Evolutionary conservation across 2,113 vertebrate species (phyloP), one percentile per base, ranked within the genome.

Genomic region (Capreolus pygargus): DNA sequence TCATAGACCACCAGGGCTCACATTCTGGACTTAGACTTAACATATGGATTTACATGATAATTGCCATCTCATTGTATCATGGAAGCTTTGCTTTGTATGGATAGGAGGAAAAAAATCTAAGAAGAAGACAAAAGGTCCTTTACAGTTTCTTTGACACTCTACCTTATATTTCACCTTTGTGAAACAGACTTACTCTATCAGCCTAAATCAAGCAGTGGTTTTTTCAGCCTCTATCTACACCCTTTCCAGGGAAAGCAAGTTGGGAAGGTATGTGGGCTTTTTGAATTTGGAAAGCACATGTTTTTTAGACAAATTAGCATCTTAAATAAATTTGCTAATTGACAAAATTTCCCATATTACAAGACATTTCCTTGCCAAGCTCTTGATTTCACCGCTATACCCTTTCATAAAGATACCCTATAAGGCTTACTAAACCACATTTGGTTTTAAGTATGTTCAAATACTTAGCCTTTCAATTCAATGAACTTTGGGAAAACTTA

Each of bases 291-390:
- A 82, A 64, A 55, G 85, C 10, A 47, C 54, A 54, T 25, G 12
- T 10, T 81, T 81, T 97, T 54, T 64, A 94, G 45, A 58, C 70
- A 94, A 97, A 96, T 79, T 67, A 86, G 89, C 50, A 90, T 52
- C 61, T 89, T 89, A 86, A 93, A 76, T 88, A 95, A 94, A 92
- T 36, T 19, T 50, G 13, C 45, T 86, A 96, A 92, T 1, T n/a
- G 30, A 94, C 47, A 96, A 79, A 93, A 86, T 78, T 82, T 96
- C 50, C 86, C 82, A 90, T n/a, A 25, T 90, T 76, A 84, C 21
- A 94, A 88, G 61, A 89, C 9, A 89, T 47, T 47, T 93, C 27
- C 88, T 50, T 81, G 84, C 52, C 39, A 55, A 86, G 67, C 76
- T 67, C 76, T 39, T 39, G 57, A 33, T 91, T 94, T 85, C 93